phyloP scores from a whole-genome alignment of 2,113 vertebrate species.

The Ardeotis arabs region DNA sequence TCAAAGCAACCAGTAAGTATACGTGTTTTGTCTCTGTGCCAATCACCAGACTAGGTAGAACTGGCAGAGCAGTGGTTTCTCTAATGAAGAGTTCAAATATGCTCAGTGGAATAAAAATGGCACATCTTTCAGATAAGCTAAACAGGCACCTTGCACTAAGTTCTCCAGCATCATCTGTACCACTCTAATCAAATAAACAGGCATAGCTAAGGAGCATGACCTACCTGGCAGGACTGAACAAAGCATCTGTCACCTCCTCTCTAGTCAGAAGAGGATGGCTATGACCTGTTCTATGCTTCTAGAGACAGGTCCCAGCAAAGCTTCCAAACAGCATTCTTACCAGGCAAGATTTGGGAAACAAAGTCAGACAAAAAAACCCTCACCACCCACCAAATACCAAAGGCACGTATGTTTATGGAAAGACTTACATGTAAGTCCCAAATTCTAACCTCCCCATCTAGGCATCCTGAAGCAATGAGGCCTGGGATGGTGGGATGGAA shows the following conservation, averaged over 20 bases:
- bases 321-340: background rate
- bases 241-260: background rate
- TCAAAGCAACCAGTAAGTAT: background rate
- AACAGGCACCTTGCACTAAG: background rate
- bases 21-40: background rate
- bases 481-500: conserved; percentile 98
- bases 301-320: background rate
- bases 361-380: background rate
- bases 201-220: background rate
- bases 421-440: conserved; percentile 98
- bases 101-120: background rate
- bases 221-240: background rate
- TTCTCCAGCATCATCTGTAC: background rate
- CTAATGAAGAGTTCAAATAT: background rate
- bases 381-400: background rate
- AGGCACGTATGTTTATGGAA: background rate
- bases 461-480: conserved; percentile 96
- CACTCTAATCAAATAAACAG: background rate
- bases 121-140: background rate
- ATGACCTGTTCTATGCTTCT: background rate
- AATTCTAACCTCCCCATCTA: conserved; percentile 98
- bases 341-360: background rate
- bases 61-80: background rate
- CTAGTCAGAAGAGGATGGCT: background rate
- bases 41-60: background rate